Evolutionary conservation across 2,113 vertebrate genomes (phyloP).

Genomic region (Maccullochella peelii): DNA sequence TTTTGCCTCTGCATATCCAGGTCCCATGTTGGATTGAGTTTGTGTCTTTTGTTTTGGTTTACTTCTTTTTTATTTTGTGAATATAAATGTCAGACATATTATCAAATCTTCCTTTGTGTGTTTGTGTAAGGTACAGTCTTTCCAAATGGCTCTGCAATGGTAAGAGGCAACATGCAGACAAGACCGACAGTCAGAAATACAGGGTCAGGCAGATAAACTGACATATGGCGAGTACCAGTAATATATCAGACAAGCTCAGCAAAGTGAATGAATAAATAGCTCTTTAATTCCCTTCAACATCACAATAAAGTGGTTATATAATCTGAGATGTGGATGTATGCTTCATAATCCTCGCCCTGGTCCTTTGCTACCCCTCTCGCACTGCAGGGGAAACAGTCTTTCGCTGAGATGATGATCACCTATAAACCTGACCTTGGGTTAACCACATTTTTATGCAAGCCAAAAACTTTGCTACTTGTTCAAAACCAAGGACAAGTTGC

Average conservation of each 20-base stretch:
- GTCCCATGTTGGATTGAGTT: background rate
- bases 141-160: background rate
- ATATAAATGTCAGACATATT: too few species aligned
- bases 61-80: background rate
- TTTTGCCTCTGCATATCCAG: background rate
- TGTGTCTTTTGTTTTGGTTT: background rate
- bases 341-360: conserved; percentile 54
- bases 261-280: conserved; percentile 49
- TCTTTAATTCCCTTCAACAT: conserved; percentile 58
- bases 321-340: conserved; percentile 44
- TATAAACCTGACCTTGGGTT: background rate
- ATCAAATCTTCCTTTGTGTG: background rate
- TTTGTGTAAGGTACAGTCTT: background rate
- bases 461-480: background rate
- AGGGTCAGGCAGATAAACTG: conserved; percentile 20
- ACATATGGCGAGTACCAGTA: conserved; percentile 25
- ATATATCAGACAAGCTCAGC: conserved; percentile 38
- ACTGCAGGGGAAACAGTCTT: conserved; percentile 6
- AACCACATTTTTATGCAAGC: background rate
- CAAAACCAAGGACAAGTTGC: background rate
- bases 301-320: conserved; percentile 57
- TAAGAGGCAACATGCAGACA: background rate
- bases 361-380: background rate
- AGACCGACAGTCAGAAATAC: background rate
- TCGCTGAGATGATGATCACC: conserved; percentile 16